These are phyloP conservation scores for Aptenodytes forsteri DNA, from an alignment of 2,113 vertebrate genomes.

Conservation along the genomic window DNA sequence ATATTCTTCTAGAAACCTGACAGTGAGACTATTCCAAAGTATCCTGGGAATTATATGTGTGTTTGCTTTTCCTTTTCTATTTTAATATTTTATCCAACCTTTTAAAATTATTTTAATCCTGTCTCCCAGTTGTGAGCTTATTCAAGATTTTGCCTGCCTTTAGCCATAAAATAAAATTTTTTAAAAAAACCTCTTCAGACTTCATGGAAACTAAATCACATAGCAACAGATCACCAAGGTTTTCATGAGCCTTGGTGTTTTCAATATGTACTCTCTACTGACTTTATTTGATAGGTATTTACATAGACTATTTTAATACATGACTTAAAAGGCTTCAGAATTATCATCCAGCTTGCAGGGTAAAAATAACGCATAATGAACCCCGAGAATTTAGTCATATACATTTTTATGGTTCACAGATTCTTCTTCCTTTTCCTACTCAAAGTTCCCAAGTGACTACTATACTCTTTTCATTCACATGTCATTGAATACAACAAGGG, in stretches of 20 bases:
- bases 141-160: not conserved
- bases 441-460: not conserved
- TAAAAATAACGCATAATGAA: not conserved
- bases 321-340: not conserved
- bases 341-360: not conserved
- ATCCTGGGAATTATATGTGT: not conserved
- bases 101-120: not conserved
- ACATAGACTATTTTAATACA: not conserved
- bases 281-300: conserved; percentile 33
- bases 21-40: not conserved
- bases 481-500: not conserved
- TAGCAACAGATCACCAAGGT: conserved; percentile 15
- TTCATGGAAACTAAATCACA: conserved; percentile 33
- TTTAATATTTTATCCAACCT: not conserved
- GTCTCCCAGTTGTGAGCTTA: not conserved
- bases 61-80: not conserved
- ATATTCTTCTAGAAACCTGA: not conserved
- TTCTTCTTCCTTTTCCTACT: not conserved
- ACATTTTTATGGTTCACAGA: not conserved
- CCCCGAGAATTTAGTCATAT: not conserved
- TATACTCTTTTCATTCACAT: not conserved
- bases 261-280: not conserved
- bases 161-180: not conserved
- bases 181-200: not conserved
- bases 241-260: not conserved